A percentile compares a stretch with the other conserved stretches of the same genome.
phyloP scores from a whole-genome alignment of 2,113 vertebrate species.

The Excalfactoria chinensis region DNA sequence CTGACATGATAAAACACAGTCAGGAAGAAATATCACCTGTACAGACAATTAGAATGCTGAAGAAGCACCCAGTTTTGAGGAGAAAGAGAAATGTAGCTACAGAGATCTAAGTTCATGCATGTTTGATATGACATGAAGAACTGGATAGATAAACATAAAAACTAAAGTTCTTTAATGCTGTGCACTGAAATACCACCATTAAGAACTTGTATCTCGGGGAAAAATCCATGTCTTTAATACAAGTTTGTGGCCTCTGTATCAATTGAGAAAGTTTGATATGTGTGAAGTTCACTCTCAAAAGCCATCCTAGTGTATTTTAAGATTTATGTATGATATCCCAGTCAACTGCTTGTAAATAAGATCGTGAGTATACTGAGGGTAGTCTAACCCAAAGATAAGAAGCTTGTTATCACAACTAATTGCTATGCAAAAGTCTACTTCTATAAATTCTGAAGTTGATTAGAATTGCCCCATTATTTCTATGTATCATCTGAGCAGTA shows the following conservation, averaged over 20 bases:
- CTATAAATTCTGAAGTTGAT: too few relatives aligned
- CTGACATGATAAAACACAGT: background rate
- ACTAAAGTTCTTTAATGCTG: fast-evolving
- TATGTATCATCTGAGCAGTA: too few relatives aligned
- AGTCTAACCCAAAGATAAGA: too few relatives aligned
- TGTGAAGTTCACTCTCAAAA: background rate
- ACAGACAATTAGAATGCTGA: background rate
- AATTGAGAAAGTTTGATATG: background rate
- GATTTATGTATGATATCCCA: too few relatives aligned
- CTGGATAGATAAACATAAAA: background rate
- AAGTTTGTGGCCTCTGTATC: background rate
- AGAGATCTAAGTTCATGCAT: background rate
- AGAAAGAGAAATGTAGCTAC: background rate
- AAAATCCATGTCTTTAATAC: background rate
- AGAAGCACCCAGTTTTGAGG: background rate
- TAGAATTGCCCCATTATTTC: too few relatives aligned
- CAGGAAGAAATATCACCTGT: background rate
- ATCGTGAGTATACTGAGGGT: too few relatives aligned
- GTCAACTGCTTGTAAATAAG: too few relatives aligned
- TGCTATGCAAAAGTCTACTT: too few relatives aligned
- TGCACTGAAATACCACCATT: background rate
- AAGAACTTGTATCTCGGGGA: background rate
- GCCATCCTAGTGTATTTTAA: background rate
- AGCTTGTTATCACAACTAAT: too few relatives aligned
- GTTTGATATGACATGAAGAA: background rate